A percentile compares a stretch with the other conserved stretches of the same genome.
Evolutionary conservation across 2,888 invertebrate species (phyloP).

Genomic region (Euclidia mi): DNA sequence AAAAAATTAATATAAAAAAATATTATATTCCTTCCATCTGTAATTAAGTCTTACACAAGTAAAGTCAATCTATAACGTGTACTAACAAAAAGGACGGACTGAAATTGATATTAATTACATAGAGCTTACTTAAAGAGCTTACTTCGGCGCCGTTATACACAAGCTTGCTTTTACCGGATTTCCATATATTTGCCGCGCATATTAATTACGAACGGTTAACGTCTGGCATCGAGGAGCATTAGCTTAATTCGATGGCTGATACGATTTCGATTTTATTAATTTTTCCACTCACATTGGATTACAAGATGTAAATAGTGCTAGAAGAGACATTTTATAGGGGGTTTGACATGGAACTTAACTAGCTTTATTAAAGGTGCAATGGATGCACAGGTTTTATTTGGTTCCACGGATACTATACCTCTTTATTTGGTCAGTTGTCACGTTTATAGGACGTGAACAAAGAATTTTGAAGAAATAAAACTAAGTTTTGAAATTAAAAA

Average conservation of each 20-base stretch:
- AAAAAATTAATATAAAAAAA: too few relatives aligned
- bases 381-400: too few relatives aligned
- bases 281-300: constrained; percentile 66
- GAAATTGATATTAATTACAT: constrained; percentile 56
- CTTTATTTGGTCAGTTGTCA: too few relatives aligned
- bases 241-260: constrained; percentile 81
- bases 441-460: too few relatives aligned
- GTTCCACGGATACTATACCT: too few relatives aligned
- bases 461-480: too few relatives aligned
- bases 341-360: too few relatives aligned
- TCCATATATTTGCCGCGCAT: constrained; percentile 74
- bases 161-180: constrained; percentile 59
- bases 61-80: too few relatives aligned
- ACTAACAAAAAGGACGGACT: constrained; percentile 35
- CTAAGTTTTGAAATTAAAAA: too few relatives aligned
- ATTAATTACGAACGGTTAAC: constrained; percentile 78
- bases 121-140: too few relatives aligned
- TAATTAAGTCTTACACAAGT: too few relatives aligned
- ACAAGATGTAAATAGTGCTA: constrained; percentile 33
- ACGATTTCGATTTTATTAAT: constrained; percentile 82
- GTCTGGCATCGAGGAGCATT: constrained; percentile 74
- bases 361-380: too few relatives aligned
- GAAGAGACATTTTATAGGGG: constrained; percentile 34
- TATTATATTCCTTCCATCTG: not conserved
- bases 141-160: constrained; percentile 38